A percentile compares a stretch with the other conserved stretches of the same genome.
Conservation (phyloP, 2,888 invertebrate genomes). For the Ochropleura leucogaster region DNA sequence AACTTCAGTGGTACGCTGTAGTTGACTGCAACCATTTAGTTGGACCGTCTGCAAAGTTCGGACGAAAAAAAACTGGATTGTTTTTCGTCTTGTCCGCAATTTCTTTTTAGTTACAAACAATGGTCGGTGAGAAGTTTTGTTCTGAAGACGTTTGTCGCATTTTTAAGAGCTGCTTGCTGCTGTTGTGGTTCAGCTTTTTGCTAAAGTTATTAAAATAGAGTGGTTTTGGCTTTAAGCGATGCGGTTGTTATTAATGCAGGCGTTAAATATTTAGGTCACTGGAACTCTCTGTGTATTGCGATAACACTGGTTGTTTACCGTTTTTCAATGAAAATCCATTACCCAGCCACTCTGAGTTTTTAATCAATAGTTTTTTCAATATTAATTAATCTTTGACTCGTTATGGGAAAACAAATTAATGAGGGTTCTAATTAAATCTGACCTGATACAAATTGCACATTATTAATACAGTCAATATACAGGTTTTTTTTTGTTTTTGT, state of each 20-base stretch:
- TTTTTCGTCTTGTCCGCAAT: slow-evolving; percentile 43
- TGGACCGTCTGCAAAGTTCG: slow-evolving; percentile 51
- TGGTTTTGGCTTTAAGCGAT: slow-evolving; percentile 8
- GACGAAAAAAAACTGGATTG: slow-evolving; percentile 47
- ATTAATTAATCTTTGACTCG: not conserved
- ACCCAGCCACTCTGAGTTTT: not conserved
- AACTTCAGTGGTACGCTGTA: slow-evolving; percentile 34
- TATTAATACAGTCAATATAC: too few relatives aligned
- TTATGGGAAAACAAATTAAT: not conserved
- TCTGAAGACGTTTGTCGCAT: slow-evolving; percentile 41
- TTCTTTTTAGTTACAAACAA: slow-evolving; percentile 52
- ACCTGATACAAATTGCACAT: too few relatives aligned
- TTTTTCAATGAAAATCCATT: not conserved
- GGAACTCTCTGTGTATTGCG: not conserved
- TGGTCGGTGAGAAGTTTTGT: slow-evolving; percentile 51
- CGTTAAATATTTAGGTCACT: slow-evolving; percentile 22
- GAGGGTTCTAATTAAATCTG: not conserved
- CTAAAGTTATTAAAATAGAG: slow-evolving; percentile 48
- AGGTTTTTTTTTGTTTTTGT: too few relatives aligned
- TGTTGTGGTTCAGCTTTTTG: slow-evolving; percentile 25
- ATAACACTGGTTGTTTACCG: not conserved
- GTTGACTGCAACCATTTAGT: slow-evolving; percentile 53
- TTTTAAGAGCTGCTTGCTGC: slow-evolving; percentile 41
- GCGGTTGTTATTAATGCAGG: not conserved
- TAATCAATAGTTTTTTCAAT: not conserved